Conservation (phyloP, 2,797 vertebrate genomes). For the Pteropus rufus region DNA sequence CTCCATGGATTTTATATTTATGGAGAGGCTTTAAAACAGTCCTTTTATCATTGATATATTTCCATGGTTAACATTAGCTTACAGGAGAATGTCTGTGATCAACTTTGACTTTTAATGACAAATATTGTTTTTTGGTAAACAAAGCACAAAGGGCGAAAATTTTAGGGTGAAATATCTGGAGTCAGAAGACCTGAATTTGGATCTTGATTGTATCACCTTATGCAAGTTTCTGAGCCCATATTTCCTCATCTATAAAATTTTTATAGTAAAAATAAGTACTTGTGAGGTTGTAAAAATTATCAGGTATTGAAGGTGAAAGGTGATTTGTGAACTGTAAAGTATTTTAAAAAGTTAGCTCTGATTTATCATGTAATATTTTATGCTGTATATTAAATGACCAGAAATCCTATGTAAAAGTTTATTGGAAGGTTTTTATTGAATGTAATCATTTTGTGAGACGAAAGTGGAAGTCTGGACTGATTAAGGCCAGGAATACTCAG, state of each 20-base stretch:
- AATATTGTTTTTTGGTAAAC: background rate
- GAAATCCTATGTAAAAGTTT: background rate
- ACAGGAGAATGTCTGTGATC: background rate
- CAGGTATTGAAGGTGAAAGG: background rate
- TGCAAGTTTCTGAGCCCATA: background rate
- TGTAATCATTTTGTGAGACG: background rate
- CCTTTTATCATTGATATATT: background rate
- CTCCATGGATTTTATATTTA: background rate
- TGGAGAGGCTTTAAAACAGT: background rate
- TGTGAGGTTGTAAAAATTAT: background rate
- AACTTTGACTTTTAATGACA: background rate
- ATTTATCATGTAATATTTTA: background rate
- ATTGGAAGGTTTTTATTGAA: background rate
- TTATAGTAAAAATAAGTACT: conserved; percentile 16
- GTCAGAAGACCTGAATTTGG: background rate
- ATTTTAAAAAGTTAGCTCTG: background rate
- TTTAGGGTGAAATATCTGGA: background rate
- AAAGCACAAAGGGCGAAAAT: background rate
- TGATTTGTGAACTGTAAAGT: background rate
- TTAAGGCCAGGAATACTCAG: background rate
- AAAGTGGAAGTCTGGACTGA: background rate
- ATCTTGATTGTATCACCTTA: background rate
- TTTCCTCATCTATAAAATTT: background rate
- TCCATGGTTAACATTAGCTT: background rate
- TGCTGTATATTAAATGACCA: background rate